Base-by-base conservation (phyloP, 2,797 vertebrate species). In the Percopsis omiscomaycus region DNA sequence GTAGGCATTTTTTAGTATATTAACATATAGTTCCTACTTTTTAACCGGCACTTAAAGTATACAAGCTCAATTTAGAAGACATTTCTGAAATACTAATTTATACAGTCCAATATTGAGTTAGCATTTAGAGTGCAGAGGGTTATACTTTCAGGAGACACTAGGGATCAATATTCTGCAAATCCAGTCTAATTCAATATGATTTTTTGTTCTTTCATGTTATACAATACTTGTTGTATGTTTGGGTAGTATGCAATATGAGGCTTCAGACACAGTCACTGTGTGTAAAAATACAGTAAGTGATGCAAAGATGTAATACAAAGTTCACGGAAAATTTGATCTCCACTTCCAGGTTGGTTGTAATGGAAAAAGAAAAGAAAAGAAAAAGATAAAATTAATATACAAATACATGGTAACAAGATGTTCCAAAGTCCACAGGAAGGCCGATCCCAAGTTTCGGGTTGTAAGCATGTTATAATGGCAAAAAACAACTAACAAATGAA, bases 241-340 rank as follows among this genome's bases (percentile, higher is more conserved):
- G 55, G 64, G 50, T 59, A 68, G 58, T 29, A 30, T 58, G 71
- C 71, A 72, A 69, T 54, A 66, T 65, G 63, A 81, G 78, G 59
- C 76, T 85, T 83, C 83, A 86, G 77, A 86, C 81, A 84, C 70
- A 81, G 56, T 48, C 61, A 16, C 52, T 64, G 66, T 32, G 28
- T 72, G 59, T 64, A 66, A 65, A 64, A 75, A 58, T 67, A 67
- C 64, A 78, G 64, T 44, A 68, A 54, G 54, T 64, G 50, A 44
- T 55, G 61, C 61, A 68, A 57, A 52, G 22, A 47, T 69, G 78
- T 85, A 62, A 63, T 68, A 45, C 48, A 71, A 82, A 78, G 79
- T 86, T 78, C 72, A 78, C 32, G 68, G 80, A 75, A 77, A 79
- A 85, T 82, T 68, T 78, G 65, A 78, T 75, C 65, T 68, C 73